Conservation (phyloP, 2,797 vertebrate species). For the Etheostoma perlongum region DNA sequence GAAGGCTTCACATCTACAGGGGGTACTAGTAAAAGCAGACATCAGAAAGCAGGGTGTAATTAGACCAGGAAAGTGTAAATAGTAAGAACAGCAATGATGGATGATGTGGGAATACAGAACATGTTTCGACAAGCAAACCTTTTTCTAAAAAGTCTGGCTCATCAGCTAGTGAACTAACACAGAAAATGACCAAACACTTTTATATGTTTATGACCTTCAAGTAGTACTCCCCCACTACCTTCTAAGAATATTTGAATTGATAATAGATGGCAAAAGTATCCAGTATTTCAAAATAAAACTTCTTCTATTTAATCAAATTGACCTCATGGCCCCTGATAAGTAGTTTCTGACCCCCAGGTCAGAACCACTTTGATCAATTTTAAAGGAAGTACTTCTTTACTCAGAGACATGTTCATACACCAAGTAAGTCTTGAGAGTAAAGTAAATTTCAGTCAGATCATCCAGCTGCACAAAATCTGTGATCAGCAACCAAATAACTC, state of each 20-base stretch:
- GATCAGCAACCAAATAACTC: background rate
- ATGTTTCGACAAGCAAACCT: background rate
- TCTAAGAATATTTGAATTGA: background rate
- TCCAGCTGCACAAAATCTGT: background rate
- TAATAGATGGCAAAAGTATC: background rate
- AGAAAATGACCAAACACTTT: background rate
- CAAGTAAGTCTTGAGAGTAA: background rate
- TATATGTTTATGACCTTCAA: background rate
- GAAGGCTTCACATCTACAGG: constrained; percentile 26
- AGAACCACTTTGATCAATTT: background rate
- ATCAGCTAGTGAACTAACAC: background rate
- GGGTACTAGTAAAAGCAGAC: constrained; percentile 20
- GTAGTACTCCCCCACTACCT: background rate
- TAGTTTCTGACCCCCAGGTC: background rate
- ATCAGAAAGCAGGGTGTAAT: constrained; percentile 30
- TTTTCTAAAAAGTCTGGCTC: background rate
- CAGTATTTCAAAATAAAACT: background rate
- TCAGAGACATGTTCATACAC: background rate
- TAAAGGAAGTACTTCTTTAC: background rate
- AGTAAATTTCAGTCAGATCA: background rate
- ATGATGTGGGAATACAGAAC: background rate
- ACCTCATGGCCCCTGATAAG: no score
- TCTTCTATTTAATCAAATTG: no score
- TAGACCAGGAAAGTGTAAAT: constrained; percentile 26
- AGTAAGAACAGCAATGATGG: constrained; percentile 20